Base-by-base conservation (phyloP, 2,888 invertebrate species). In the Allygus modestus region DNA sequence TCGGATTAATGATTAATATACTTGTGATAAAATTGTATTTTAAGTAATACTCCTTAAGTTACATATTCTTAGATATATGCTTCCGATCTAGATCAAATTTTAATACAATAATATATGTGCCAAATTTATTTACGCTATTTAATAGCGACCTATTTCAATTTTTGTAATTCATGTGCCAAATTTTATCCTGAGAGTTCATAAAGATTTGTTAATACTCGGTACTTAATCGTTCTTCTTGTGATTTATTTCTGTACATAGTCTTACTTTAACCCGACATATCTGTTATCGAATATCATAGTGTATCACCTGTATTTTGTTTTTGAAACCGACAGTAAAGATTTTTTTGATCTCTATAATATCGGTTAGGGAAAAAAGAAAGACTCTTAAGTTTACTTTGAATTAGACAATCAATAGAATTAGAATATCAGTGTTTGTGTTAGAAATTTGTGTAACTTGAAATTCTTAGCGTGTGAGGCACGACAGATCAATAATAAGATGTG, bases 371-470 rank as follows among this genome's bases (percentile, higher is more conserved):
- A 82, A 69, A 85, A 86, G 86, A 86, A 87, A 87, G 87, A 87
- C 87, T 87, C 85, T 86, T 85, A 86, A 84, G 84, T 87, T 87
- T 87, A 86, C 86, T 87, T 87, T 87, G 86, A 87, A 87, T 87
- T 87, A 87, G 87, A 87, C 87, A 87, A 87, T 87, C 87, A 87
- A 86, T 87, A 87, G 87, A 83, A 83, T 86, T 86, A 87, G 71
- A 69, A 71, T 71, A 54, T 82, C 69, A 71, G 82, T 82, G 82
- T 82, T 82, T 82, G 82, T 82, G 71, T 82, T 82, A 82, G 82
- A 69, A 82, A 69, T 82, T 82, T 82, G 71, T 82, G 82, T 82
- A 82, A 77, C 77, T 77, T 77, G 77, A 28, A 43, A 77, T 71
- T 77, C 77, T 77, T 77, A 77, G 77, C 77, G 43, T 82, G 69